Base-by-base conservation (phyloP, 2,113 vertebrate species). In the Silurus glanis region DNA sequence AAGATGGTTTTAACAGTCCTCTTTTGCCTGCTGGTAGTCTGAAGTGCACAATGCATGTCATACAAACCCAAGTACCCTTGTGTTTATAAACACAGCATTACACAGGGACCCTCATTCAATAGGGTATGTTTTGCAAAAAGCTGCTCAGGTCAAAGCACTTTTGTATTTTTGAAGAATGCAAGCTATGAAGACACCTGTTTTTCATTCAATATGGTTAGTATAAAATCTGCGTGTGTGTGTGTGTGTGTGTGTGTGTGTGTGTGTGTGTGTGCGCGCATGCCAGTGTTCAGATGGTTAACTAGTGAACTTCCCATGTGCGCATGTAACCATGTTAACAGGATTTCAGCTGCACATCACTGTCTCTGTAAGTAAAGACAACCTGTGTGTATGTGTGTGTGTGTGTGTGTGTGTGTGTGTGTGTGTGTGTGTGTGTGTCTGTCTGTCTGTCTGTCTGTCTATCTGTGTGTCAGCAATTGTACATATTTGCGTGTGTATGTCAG, bases 111-210 rank as follows among this genome's bases (percentile, higher is more conserved):
- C 90, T 88, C 90, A 91, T 93, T 92, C 93, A 91, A 92, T 92
- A 92, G 89, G 86, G 88, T 86, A 89, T 86, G 88, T 92, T 93
- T 87, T 86, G 89, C 89, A 93, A 91, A 56, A 84, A 94, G 93
- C 88, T 92, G 90, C 90, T 93, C 92, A 95, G 94, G 93, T 95
- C 94, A 94, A 94, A 93, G 91, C 91, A 91, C 91, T 94, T 94
- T 93, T 94, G 91, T 92, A 93, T 93, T 93, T 88, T 91, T 76
- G 87, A 94, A 94, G 91, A 94, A 94, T 94, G 89, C 80, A 89
- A 94, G 92, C 92, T 94, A 95, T 94, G 93, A 91, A 91, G 93
- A 93, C 95, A 96, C 94, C 95, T 95, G 95, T 94, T 95, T 96
- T 93, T 91, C 93, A 95, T 96, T 95, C 90, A 80, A 87, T 89